Evolutionary conservation across 2,113 vertebrate genomes (phyloP).

Genomic region (Urocitellus parryii): DNA sequence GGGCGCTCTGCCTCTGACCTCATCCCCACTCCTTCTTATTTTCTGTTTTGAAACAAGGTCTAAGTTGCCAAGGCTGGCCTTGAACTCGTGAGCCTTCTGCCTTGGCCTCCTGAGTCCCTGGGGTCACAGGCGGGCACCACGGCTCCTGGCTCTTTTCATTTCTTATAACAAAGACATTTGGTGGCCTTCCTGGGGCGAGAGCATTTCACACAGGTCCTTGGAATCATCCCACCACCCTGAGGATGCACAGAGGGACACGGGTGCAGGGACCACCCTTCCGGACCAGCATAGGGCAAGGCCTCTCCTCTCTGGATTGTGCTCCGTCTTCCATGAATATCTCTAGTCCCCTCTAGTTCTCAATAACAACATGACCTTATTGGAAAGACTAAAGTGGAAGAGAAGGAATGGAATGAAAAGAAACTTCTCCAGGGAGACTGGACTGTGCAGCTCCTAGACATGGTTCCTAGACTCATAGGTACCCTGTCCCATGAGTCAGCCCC

Average conservation of each 20-base stretch:
- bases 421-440: neutral
- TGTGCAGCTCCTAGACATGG: neutral
- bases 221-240: too few relatives aligned
- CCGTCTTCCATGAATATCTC: neutral
- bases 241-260: rapidly evolving
- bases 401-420: neutral
- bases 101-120: too few relatives aligned
- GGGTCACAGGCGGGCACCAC: too few relatives aligned
- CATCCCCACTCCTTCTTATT: too few relatives aligned
- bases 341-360: neutral
- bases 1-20: too few relatives aligned
- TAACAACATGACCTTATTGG: neutral
- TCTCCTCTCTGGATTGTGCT: neutral
- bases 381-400: neutral
- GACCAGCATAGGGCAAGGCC: neutral
- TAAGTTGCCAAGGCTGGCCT: too few relatives aligned
- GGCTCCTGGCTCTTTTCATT: neutral
- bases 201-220: rapidly evolving
- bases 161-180: neutral
- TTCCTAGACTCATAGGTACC: neutral
- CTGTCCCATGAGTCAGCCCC: neutral
- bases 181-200: neutral
- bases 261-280: neutral
- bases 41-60: too few relatives aligned
- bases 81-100: too few relatives aligned